These are phyloP conservation scores for Coleophora flavipennella DNA, from an alignment of 2,888 invertebrate species.

Conservation along the genomic window DNA sequence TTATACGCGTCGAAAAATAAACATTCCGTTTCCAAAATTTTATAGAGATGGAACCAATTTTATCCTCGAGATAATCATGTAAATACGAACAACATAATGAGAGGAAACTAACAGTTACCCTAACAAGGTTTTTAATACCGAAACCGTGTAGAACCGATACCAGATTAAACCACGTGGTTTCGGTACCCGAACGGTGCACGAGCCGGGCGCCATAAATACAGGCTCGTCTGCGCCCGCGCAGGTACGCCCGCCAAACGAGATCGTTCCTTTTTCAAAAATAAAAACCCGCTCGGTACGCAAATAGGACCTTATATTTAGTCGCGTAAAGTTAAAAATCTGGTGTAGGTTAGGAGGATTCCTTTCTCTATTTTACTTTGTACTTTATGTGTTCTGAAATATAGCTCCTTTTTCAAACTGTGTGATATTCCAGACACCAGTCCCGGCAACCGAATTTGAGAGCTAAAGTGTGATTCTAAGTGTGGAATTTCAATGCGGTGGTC, in stretches of 20 bases:
- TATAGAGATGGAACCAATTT: conserved; percentile 15
- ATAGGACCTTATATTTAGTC: conserved; percentile 25
- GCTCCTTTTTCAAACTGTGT: conserved; percentile 52
- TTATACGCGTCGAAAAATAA: conserved; percentile 13
- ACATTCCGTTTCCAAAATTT: conserved; percentile 13
- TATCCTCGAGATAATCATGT: conserved; percentile 23
- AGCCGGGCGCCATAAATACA: conserved; percentile 70
- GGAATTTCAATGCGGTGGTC: conserved; percentile 23
- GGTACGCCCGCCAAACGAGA: conserved; percentile 71
- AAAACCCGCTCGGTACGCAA: conserved; percentile 18
- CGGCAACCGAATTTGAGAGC: conserved; percentile 20
- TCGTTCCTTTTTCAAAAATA: conserved; percentile 58
- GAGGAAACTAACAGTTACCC: conserved; percentile 57
- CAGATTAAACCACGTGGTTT: conserved; percentile 46
- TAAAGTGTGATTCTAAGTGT: conserved; percentile 27
- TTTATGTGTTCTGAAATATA: conserved; percentile 69
- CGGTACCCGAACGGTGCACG: conserved; percentile 39
- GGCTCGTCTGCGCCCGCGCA: conserved; percentile 65
- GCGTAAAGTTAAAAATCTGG: neutral
- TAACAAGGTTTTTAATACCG: conserved; percentile 61
- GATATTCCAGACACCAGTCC: conserved; percentile 27
- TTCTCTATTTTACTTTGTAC: conserved; percentile 65
- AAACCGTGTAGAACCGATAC: conserved; percentile 22
- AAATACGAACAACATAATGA: conserved; percentile 40
- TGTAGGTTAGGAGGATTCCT: conserved; percentile 24